phyloP scores from a whole-genome alignment of 2,888 invertebrate species.

The Escarpia spicata region DNA sequence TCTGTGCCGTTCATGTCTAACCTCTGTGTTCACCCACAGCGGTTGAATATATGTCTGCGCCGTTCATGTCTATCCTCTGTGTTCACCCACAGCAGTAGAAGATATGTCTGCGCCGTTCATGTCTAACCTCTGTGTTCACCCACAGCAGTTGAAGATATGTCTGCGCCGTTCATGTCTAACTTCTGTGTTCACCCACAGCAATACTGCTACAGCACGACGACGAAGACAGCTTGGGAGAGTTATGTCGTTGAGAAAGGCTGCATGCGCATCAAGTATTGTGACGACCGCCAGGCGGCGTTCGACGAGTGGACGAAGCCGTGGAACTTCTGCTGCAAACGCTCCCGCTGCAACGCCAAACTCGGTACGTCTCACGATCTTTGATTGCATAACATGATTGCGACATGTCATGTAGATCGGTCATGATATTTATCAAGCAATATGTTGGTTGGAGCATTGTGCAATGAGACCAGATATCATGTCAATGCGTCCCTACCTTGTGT shows the following conservation, averaged over 20 bases:
- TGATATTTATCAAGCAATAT: too few relatives aligned
- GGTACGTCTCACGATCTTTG: background rate
- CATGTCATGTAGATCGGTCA: too few relatives aligned
- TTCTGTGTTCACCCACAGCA: conserved; percentile 30
- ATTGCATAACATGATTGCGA: background rate
- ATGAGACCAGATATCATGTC: too few relatives aligned
- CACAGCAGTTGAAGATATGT: background rate
- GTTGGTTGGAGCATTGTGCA: too few relatives aligned
- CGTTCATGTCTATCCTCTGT: background rate
- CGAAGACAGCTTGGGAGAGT: conserved; percentile 39
- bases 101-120: background rate
- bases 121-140: background rate
- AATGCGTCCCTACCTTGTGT: too few relatives aligned
- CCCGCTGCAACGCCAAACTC: conserved; percentile 43
- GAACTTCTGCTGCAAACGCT: conserved; percentile 44
- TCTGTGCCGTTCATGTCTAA: too few relatives aligned
- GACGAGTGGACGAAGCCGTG: conserved; percentile 41
- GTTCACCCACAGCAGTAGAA: background rate
- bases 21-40: too few relatives aligned
- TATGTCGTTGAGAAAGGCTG: conserved; percentile 45
- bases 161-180: background rate
- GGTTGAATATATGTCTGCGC: background rate
- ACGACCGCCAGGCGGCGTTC: conserved; percentile 30
- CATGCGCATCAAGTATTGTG: conserved; percentile 41
- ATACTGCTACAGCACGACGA: conserved; percentile 40